phyloP scores from a whole-genome alignment of 1,140 invertebrate species.

The Anastrepha ludens region DNA sequence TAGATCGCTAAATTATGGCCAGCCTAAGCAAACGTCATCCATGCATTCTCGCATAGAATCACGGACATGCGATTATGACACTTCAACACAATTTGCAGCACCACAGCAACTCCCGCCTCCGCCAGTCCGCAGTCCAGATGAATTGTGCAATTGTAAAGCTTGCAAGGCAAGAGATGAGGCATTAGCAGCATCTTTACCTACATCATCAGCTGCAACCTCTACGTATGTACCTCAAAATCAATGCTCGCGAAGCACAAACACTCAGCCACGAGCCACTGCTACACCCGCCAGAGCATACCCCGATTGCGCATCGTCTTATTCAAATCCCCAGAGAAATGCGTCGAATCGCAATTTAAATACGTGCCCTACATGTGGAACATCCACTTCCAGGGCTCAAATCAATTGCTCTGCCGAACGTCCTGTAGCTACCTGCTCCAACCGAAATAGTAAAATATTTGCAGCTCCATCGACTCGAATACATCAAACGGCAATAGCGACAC shows the following conservation, averaged over 20 bases:
- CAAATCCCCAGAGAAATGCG: neutral
- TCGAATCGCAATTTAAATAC: neutral
- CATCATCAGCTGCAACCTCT: neutral
- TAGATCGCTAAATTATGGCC: neutral
- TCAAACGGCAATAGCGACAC: neutral
- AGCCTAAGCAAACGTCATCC: neutral
- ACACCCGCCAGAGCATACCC: too few relatives aligned
- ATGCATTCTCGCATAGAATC: neutral
- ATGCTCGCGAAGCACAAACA: neutral
- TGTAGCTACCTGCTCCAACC: neutral
- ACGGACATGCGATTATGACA: neutral
- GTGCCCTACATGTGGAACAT: neutral
- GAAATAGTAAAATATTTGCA: neutral
- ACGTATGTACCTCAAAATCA: slow-evolving; percentile 18
- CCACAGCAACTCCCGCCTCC: neutral
- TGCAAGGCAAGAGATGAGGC: neutral
- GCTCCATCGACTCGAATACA: neutral
- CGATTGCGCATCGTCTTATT: neutral
- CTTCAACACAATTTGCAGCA: too few relatives aligned
- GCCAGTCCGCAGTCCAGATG: neutral
- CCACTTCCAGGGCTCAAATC: too few relatives aligned
- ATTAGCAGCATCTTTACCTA: neutral
- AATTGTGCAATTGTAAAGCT: neutral
- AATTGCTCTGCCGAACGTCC: too few relatives aligned
- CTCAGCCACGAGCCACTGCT: too few relatives aligned